Evolutionary conservation across 2,888 invertebrate genomes (phyloP).

Genomic region (Caenorhabditis afra): DNA sequence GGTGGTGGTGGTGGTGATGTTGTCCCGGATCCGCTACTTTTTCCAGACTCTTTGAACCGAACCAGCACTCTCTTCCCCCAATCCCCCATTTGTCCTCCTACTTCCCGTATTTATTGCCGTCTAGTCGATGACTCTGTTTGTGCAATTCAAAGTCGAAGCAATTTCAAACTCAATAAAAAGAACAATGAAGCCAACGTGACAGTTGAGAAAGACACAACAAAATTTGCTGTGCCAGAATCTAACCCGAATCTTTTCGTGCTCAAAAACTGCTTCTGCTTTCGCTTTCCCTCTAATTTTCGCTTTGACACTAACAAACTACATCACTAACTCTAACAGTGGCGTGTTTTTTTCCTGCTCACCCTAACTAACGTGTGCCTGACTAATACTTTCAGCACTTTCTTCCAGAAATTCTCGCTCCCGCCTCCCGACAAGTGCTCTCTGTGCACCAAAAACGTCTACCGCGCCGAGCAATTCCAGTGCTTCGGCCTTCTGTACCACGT

Average conservation of each 20-base stretch:
- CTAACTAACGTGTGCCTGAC: constrained; percentile 15
- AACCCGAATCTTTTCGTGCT: constrained; percentile 12
- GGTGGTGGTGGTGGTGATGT: constrained; percentile 16
- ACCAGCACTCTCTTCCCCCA: constrained; percentile 15
- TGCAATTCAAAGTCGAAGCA: constrained; percentile 19
- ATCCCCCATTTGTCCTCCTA: constrained; percentile 7
- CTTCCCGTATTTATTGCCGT: constrained; percentile 31
- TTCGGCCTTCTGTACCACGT: constrained; percentile 70
- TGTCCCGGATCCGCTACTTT: background rate
- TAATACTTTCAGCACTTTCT: constrained; percentile 13
- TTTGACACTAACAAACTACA: constrained; percentile 10
- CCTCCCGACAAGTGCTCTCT: constrained; percentile 66
- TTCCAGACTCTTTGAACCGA: constrained; percentile 42
- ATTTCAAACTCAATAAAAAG: constrained; percentile 12
- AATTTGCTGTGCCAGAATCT: constrained; percentile 50
- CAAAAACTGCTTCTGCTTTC: constrained; percentile 4
- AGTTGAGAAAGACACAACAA: constrained; percentile 5
- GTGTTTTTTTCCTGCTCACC: background rate
- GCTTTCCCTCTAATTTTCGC: constrained; percentile 7
- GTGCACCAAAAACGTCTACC: constrained; percentile 69
- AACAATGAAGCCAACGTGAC: background rate
- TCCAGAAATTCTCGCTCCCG: constrained; percentile 68
- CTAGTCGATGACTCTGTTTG: constrained; percentile 18
- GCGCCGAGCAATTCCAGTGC: constrained; percentile 72
- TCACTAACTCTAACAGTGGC: background rate